A percentile compares a stretch with the other conserved stretches of the same genome.
Conservation (phyloP, 64 coral and sea anemone species). For the Anthopleura sola region DNA sequence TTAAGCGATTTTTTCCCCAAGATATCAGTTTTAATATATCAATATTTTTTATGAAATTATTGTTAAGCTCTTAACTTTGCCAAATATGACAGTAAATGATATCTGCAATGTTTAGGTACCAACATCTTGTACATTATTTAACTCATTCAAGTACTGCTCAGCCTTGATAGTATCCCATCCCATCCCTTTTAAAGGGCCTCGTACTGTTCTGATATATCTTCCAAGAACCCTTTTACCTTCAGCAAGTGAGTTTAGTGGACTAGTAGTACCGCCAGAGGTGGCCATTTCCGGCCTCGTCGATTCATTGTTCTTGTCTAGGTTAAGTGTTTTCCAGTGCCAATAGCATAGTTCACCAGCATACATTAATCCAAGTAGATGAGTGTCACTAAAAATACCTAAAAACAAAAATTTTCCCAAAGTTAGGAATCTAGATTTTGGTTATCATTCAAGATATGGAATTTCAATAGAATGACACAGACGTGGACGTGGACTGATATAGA, state of each 20-base stretch:
- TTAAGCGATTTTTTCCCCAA: too few relatives aligned
- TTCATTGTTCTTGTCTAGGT: neutral
- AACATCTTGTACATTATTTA: neutral
- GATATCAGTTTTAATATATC: too few relatives aligned
- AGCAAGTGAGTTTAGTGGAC: slow-evolving; percentile 39
- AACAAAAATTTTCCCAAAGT: neutral
- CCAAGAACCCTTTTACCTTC: slow-evolving; percentile 43
- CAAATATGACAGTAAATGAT: neutral
- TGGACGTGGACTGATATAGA: too few relatives aligned
- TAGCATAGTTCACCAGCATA: slow-evolving; percentile 76
- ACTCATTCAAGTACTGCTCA: slow-evolving; percentile 9
- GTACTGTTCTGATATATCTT: slow-evolving; percentile 51
- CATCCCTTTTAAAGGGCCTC: slow-evolving; percentile 46
- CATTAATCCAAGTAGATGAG: slow-evolving; percentile 79
- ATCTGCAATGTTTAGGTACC: neutral
- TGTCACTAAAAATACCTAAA: slow-evolving; percentile 82
- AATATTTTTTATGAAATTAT: too few relatives aligned
- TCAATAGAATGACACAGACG: too few relatives aligned
- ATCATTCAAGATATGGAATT: too few relatives aligned
- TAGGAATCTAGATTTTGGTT: neutral
- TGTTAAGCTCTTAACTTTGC: too few relatives aligned
- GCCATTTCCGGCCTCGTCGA: neutral
- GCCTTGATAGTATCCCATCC: slow-evolving; percentile 76
- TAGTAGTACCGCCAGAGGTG: neutral
- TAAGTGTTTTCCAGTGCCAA: slow-evolving; percentile 51